Percentiles rank a stretch among this genome's conserved stretches.
Evolutionary conservation across 2,888 invertebrate genomes (phyloP).

Genomic region (Drosophila algonquin): DNA sequence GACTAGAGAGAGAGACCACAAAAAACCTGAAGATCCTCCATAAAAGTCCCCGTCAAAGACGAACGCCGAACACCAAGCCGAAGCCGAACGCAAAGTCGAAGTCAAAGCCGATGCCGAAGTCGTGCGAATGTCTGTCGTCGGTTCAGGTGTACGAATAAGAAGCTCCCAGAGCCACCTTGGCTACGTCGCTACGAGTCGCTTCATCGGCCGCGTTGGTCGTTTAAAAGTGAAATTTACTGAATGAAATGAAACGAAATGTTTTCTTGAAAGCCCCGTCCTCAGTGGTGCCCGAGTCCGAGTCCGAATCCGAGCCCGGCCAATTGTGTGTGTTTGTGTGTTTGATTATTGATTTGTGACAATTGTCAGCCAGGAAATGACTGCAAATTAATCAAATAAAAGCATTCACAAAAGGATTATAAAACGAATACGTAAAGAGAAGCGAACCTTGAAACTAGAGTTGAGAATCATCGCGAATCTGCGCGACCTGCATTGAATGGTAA

Average conservation of each 20-base stretch:
- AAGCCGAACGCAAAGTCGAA: slow-evolving; percentile 1
- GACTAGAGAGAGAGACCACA: slow-evolving; percentile 10
- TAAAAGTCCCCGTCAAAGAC: slow-evolving; percentile 13
- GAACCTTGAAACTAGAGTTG: not conserved
- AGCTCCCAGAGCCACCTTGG: slow-evolving; percentile 39
- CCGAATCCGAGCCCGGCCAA: slow-evolving; percentile 8
- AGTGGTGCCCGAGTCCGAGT: not conserved
- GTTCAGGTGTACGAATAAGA: slow-evolving; percentile 46
- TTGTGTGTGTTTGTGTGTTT: slow-evolving; percentile 32
- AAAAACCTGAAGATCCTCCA: slow-evolving; percentile 55
- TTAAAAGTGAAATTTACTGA: slow-evolving; percentile 80
- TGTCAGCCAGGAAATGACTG: slow-evolving; percentile 52
- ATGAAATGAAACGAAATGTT: slow-evolving; percentile 60
- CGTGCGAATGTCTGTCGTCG: slow-evolving; percentile 41
- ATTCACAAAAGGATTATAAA: slow-evolving; percentile 16
- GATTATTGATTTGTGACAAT: slow-evolving; percentile 60
- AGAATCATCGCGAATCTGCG: slow-evolving; percentile 15
- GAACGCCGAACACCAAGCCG: slow-evolving; percentile 3
- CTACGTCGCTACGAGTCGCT: slow-evolving; percentile 19
- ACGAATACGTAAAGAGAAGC: not conserved
- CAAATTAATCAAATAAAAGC: slow-evolving; percentile 40
- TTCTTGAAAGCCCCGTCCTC: slow-evolving; percentile 40
- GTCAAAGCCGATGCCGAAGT: slow-evolving; percentile 9
- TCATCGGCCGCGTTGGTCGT: slow-evolving; percentile 44
- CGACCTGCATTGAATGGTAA: slow-evolving; percentile 39